Conservation (phyloP, 2,797 vertebrate genomes). For the Gambusia yucatana region DNA sequence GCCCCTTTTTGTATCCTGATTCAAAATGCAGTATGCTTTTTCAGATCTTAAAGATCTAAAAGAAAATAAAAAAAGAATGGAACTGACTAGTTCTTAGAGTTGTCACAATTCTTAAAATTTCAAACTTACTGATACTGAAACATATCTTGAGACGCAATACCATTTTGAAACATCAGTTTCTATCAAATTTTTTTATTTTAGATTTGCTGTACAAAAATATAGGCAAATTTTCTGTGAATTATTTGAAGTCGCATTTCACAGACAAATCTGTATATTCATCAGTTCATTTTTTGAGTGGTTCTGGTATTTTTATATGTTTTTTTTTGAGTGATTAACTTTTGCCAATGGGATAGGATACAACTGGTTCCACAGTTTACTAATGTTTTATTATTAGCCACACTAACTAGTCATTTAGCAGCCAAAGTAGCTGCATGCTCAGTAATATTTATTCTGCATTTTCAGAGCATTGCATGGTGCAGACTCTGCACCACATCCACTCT, state of each 20-base stretch:
- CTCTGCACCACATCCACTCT: not conserved
- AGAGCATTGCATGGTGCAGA: not conserved
- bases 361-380: not conserved
- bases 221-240: not conserved
- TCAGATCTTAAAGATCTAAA: not conserved
- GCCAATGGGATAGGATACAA: not conserved
- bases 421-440: not conserved
- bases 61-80: not conserved
- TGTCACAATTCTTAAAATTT: not conserved
- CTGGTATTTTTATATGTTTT: not conserved
- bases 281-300: not conserved
- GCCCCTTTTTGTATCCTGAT: not conserved
- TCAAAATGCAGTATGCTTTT: not conserved
- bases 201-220: too few species aligned
- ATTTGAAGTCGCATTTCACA: too few species aligned
- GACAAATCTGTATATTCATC: too few species aligned
- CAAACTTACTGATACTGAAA: not conserved
- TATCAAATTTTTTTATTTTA: not conserved
- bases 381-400: not conserved
- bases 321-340: not conserved
- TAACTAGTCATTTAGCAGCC: not conserved
- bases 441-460: not conserved
- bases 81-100: not conserved
- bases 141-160: not conserved
- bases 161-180: not conserved